A percentile compares a stretch with the other conserved stretches of the same genome.
Conservation (phyloP, 2,113 vertebrate species). For the Todiramphus saurophagus region DNA sequence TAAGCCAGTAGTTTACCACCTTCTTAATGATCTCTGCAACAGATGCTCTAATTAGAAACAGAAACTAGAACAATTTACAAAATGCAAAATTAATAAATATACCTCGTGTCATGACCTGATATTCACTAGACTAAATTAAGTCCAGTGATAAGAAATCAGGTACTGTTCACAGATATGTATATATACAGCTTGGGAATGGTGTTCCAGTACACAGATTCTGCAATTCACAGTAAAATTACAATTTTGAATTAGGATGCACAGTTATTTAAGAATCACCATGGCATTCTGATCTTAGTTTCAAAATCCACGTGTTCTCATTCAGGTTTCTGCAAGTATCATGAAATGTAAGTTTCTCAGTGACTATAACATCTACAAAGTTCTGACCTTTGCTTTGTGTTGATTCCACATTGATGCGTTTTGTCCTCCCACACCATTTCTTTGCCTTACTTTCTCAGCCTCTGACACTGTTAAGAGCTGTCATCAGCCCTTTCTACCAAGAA, state of each 20-base stretch:
- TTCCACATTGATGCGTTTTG: not conserved
- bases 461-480: fast-evolving
- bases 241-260: not conserved
- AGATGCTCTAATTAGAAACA: not conserved
- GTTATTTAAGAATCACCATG: not conserved
- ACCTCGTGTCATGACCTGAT: not conserved
- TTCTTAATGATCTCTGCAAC: not conserved
- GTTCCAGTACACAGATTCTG: not conserved
- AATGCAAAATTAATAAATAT: not conserved
- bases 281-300: not conserved
- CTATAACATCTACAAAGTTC: not conserved
- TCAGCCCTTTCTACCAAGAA: not conserved
- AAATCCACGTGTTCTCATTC: not conserved
- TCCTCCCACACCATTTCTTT: not conserved
- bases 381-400: not conserved
- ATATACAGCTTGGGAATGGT: not conserved
- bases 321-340: not conserved
- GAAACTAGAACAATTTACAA: not conserved
- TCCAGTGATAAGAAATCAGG: not conserved
- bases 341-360: not conserved
- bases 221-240: not conserved
- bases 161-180: not conserved
- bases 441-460: not conserved
- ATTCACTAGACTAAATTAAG: not conserved
- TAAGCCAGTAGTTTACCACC: not conserved